These are phyloP conservation scores for Acheta domesticus DNA, from an alignment of 2,888 invertebrate genomes.

Conservation along the genomic window DNA sequence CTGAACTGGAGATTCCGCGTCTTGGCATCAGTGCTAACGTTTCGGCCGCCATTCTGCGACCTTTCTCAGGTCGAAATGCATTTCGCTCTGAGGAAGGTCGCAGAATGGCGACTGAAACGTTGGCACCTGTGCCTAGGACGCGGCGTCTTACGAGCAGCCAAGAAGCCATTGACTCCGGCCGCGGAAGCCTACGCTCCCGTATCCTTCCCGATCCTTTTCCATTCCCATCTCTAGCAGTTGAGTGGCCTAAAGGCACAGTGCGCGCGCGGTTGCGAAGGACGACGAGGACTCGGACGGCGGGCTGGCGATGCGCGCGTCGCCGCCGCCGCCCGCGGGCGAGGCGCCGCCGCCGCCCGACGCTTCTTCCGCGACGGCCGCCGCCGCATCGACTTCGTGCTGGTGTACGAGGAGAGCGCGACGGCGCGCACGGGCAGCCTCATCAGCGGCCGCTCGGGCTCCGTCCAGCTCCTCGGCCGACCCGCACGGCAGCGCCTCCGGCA, in stretches of 20 bases:
- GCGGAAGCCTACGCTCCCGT: too few species aligned
- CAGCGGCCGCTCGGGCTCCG: constrained; percentile 25
- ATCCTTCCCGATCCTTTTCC: too few species aligned
- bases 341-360: constrained; percentile 38
- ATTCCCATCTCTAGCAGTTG: neutral
- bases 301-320: constrained; percentile 25
- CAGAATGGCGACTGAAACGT: too few species aligned
- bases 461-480: constrained; percentile 25
- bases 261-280: constrained; percentile 30
- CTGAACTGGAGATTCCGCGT: too few species aligned
- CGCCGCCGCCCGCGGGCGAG: neutral
- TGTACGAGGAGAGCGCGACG: constrained; percentile 49
- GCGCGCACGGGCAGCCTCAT: constrained; percentile 31
- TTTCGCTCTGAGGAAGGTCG: too few species aligned
- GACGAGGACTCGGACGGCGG: constrained; percentile 33
- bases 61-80: too few species aligned
- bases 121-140: too few species aligned
- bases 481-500: constrained; percentile 25
- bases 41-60: too few species aligned
- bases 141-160: too few species aligned
- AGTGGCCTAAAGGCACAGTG: neutral
- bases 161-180: too few species aligned
- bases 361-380: constrained; percentile 46
- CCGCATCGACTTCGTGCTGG: constrained; percentile 51
- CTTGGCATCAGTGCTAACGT: too few species aligned